Evolutionary conservation across 2,113 vertebrate species (phyloP).

Genomic region (Gallinago paraguaiae): DNA sequence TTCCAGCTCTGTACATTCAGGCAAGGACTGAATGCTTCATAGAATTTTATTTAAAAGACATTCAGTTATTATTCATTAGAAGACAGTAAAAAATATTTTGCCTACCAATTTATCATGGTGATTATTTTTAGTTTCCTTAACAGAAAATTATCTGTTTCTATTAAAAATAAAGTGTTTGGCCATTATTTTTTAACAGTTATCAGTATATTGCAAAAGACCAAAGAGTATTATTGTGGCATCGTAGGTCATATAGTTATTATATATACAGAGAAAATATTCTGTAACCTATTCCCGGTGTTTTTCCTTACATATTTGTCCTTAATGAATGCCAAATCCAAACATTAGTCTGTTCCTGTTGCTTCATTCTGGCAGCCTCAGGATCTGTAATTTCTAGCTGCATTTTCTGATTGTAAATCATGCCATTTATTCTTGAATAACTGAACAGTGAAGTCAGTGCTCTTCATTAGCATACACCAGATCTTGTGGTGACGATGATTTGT

Average conservation of each 20-base stretch:
- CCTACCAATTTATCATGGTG: not conserved
- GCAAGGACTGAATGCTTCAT: not conserved
- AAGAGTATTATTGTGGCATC: not conserved
- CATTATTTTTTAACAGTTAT: not conserved
- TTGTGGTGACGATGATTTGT: not conserved
- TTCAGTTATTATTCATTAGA: not conserved
- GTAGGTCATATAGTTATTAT: not conserved
- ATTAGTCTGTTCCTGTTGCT: not conserved
- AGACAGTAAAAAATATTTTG: not conserved
- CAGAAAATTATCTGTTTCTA: not conserved
- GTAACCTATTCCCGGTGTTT: not conserved
- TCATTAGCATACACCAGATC: not conserved
- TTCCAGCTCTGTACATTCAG: not conserved
- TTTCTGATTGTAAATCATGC: not conserved
- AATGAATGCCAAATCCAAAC: not conserved
- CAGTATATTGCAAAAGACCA: not conserved
- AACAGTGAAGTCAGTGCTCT: not conserved
- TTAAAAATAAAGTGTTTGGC: not conserved
- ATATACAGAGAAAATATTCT: not conserved
- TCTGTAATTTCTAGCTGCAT: not conserved
- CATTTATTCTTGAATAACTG: not conserved
- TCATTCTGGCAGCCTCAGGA: not conserved
- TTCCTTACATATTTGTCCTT: not conserved
- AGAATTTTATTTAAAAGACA: not conserved
- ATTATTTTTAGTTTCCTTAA: not conserved